Base-by-base conservation (phyloP, 2,797 vertebrate genomes). In the Spinus pinus region DNA sequence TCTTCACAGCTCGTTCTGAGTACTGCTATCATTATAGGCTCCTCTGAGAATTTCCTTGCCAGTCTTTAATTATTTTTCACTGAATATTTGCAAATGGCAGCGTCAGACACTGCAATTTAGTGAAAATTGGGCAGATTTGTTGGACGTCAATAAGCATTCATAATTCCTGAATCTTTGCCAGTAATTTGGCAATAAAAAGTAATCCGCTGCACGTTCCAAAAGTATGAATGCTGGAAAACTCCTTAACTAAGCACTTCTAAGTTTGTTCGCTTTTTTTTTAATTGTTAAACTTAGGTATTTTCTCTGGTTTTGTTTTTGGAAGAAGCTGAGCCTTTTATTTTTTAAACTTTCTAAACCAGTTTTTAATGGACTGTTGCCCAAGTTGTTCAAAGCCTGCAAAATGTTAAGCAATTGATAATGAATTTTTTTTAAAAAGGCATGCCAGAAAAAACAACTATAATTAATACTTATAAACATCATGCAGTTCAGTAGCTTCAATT, bases 51-150 rank as follows among this genome's bases (percentile, higher is more conserved):
- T 79, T 89, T 58, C 31, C 21, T 78, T 74, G 27, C 33, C 25
- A 35, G 33, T 53, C 65, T 86, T 74, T 81, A 89, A 93, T 95
- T 91, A 70, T 89, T 92, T 87, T 58, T 44, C 22, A 56, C 42
- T 56, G 85, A 89, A 27, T 78, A 39, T 89, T 91, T 71, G 65
- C 30, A 94, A 95, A 71, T 83, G 79, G 72, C 37, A 56, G 23
- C 51, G 54, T 79, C 51, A 85, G 60, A 64, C 19, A 20, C 16
- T 60, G 27, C 41, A 60, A 2, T 77, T 88, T 37, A 51, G 49
- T 70, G 35, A n/a, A 47, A 87, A 60, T 17, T 49, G 6, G 53
- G 31, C 50, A 57, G 28, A 4, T 49, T 81, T 79, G 11, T 71
- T 64, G 30, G 28, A 31, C 0, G 2, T 53, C 41, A 77, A 1